These are phyloP conservation scores for Polyodon spathula DNA, from an alignment of 2,113 vertebrate species.

Conservation along the genomic window DNA sequence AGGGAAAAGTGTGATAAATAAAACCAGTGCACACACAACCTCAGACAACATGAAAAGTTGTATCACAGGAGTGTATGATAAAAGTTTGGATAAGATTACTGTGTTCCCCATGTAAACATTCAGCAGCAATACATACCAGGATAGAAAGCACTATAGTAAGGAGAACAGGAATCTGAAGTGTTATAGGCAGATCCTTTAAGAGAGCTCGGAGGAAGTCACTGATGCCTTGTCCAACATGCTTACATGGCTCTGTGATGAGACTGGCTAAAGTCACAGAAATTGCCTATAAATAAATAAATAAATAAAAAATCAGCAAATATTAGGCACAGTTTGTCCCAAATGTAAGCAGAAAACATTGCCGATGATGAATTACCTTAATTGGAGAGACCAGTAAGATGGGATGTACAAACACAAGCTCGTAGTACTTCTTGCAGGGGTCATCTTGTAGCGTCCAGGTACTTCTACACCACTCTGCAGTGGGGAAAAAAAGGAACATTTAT, in stretches of 20 bases:
- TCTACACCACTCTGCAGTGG: conserved; percentile 65
- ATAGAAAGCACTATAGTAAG: conserved; percentile 54
- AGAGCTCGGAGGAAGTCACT: conserved; percentile 80
- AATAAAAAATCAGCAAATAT: neutral
- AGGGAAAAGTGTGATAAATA: no score
- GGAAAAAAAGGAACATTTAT: neutral
- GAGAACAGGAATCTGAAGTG: conserved; percentile 76
- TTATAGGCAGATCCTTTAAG: conserved; percentile 76
- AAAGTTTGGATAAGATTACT: no score
- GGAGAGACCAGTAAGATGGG: conserved; percentile 82
- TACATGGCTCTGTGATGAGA: conserved; percentile 82
- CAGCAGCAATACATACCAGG: conserved; percentile 51
- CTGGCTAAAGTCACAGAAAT: conserved; percentile 77
- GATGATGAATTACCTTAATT: conserved; percentile 62
- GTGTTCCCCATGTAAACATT: no score
- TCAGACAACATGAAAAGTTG: no score
- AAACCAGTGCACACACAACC: no score
- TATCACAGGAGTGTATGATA: no score
- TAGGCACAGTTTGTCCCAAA: neutral
- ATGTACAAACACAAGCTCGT: conserved; percentile 76
- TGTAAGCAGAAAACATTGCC: neutral
- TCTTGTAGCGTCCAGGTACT: conserved; percentile 70
- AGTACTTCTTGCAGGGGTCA: conserved; percentile 82
- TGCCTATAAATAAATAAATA: conserved; percentile 40
- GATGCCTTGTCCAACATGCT: conserved; percentile 76